Conservation (phyloP, 1,140 invertebrate species). For the Dryas iulia region DNA sequence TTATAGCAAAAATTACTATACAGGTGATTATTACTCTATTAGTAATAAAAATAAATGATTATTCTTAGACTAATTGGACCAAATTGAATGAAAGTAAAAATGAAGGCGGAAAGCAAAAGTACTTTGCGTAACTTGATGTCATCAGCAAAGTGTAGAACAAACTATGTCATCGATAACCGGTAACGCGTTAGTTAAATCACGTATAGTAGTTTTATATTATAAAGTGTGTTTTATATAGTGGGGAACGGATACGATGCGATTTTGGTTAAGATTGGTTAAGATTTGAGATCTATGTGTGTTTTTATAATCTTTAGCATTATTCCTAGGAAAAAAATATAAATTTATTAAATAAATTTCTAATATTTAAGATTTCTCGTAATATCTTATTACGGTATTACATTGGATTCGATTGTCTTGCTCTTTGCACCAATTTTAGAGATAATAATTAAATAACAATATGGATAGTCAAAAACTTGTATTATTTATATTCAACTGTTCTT, state of each 20-base stretch:
- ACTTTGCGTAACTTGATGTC: constrained; percentile 29
- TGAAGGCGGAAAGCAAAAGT: background rate
- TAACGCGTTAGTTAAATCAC: constrained; percentile 38
- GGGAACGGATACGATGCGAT: constrained; percentile 20
- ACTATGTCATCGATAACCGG: constrained; percentile 38
- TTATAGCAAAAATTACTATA: background rate
- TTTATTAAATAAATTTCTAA: no score
- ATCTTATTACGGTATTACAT: no score
- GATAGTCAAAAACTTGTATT: no score
- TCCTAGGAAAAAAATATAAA: background rate
- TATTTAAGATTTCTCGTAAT: no score
- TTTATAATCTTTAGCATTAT: background rate
- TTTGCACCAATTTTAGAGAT: no score
- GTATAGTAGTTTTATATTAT: constrained; percentile 22
- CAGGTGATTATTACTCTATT: background rate
- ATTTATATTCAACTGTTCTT: no score
- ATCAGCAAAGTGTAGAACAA: constrained; percentile 26
- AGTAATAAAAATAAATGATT: background rate
- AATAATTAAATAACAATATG: no score
- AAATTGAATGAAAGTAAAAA: background rate
- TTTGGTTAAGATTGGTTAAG: background rate
- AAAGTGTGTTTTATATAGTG: constrained; percentile 1
- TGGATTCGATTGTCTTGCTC: no score
- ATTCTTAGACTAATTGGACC: background rate
- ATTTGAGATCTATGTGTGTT: background rate